Percentiles rank a stretch among this genome's conserved stretches.
Evolutionary conservation across 2,113 vertebrate species (phyloP).

Genomic region (Lampris incognitus): DNA sequence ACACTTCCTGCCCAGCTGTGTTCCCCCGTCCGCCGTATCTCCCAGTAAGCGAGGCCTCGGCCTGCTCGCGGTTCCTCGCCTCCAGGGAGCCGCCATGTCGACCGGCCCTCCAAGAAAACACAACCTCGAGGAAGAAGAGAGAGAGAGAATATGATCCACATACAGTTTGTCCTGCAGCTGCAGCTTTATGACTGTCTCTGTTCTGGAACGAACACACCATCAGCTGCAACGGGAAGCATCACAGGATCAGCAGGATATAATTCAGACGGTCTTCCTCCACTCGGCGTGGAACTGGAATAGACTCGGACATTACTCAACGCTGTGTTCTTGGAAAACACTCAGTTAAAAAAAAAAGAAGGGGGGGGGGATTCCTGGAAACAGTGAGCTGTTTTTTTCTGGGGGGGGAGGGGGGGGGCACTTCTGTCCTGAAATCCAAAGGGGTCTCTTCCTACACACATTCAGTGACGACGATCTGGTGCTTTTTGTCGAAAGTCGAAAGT

Average conservation of each 20-base stretch:
- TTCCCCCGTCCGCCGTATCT: slow-evolving; percentile 26
- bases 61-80: slow-evolving; percentile 14
- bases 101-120: slow-evolving; percentile 20
- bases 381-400: slow-evolving; percentile 39
- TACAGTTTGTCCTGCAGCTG: slow-evolving; percentile 38
- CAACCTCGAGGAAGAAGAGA: slow-evolving; percentile 4
- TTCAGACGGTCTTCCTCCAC: slow-evolving; percentile 10
- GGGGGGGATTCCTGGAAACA: slow-evolving; percentile 29
- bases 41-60: slow-evolving; percentile 19
- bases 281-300: slow-evolving; percentile 29
- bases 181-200: slow-evolving; percentile 37
- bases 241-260: slow-evolving; percentile 8
- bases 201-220: slow-evolving; percentile 21
- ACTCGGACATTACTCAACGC: slow-evolving; percentile 27
- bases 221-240: slow-evolving; percentile 20
- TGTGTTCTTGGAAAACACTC: slow-evolving; percentile 36
- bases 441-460: slow-evolving; percentile 30
- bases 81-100: slow-evolving; percentile 14
- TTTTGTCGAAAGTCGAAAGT: slow-evolving; percentile 46
- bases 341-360: slow-evolving; percentile 22
- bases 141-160: slow-evolving; percentile 1
- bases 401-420: slow-evolving; percentile 35
- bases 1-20: slow-evolving; percentile 10
- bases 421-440: slow-evolving; percentile 23
- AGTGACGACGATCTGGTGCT: slow-evolving; percentile 11